Evolutionary conservation across 2,797 vertebrate species (phyloP), one percentile per base, ranked within the genome.

Genomic region (Chaenodraco wilsoni): DNA sequence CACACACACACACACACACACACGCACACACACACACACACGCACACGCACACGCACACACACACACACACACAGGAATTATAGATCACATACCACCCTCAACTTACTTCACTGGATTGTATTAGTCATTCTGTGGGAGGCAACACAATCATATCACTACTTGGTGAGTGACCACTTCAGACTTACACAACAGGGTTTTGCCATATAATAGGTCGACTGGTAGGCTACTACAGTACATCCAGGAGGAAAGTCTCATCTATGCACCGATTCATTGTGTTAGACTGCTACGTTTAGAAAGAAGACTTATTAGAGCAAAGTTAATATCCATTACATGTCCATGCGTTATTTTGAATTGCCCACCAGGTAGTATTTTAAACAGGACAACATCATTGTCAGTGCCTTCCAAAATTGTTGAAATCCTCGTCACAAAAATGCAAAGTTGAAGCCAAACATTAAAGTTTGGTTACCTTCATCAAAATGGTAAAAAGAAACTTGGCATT

Each of bases 51-150:
- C 41, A 43, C 41, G 43, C 41, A 43, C 23, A 23, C 2, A 23
- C 23, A 23, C 41, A 43, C 41, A 43, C 41, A 43, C 1, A 43
- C 1, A 58, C 33, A 19, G 8, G 9, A 3, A 31, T 60, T 23
- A 75, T 62, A 51, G 31, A 51, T 55, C 66, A 76, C 63, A 62
- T 65, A 49, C 41, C 56, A 9, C 33, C 33, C 33, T 37, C 33
- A 37, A 37, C 8, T 37, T 37, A 37, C 33, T 56, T 37, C 23
- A 33, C 64, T 37, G 74, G 78, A 51, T 73, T 17, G 61, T 62
- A 74, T 85, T 77, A 87, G 65, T 85, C 72, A 80, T 31, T 40
- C 48, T 65, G 85, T 86, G 69, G 77, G 83, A 79, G 66, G 81
- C 57, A 37, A 43, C 43, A 17, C 19, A 57, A 65, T 64, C 11